Percentiles rank a stretch among this genome's conserved stretches.
These are phyloP conservation scores for Plutomurus gul DNA, from an alignment of 1,140 invertebrate species.

Conservation along the genomic window DNA sequence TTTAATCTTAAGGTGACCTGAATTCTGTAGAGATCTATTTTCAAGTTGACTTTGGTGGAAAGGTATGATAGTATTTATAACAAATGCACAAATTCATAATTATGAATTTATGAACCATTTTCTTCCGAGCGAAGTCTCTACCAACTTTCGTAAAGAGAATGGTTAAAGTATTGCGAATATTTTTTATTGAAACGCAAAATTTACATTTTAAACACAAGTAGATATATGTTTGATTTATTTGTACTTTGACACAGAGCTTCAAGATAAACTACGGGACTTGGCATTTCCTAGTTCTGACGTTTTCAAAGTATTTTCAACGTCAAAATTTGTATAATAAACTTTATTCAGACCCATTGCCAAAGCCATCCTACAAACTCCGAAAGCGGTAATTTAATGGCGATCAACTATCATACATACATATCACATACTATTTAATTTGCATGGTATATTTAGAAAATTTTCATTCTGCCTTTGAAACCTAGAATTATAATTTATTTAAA, in stretches of 20 bases:
- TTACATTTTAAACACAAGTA: constrained; percentile 12
- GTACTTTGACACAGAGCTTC: constrained; percentile 54
- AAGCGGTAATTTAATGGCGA: neutral
- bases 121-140: too few relatives aligned
- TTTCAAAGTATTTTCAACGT: constrained; percentile 69
- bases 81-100: too few relatives aligned
- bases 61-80: too few relatives aligned
- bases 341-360: constrained; percentile 68
- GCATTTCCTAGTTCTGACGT: constrained; percentile 76
- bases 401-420: too few relatives aligned
- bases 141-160: too few relatives aligned
- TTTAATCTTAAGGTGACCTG: constrained; percentile 64
- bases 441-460: too few relatives aligned
- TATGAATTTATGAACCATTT: too few relatives aligned
- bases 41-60: constrained; percentile 55
- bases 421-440: too few relatives aligned
- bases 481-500: too few relatives aligned
- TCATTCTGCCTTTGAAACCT: too few relatives aligned
- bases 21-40: constrained; percentile 79
- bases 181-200: constrained; percentile 26
- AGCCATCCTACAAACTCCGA: constrained; percentile 58
- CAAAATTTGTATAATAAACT: constrained; percentile 66
- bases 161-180: too few relatives aligned
- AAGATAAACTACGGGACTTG: constrained; percentile 77
- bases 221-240: constrained; percentile 2